Conservation (phyloP, 2,797 vertebrate species). For the Gymnoscopelus braueri region DNA sequence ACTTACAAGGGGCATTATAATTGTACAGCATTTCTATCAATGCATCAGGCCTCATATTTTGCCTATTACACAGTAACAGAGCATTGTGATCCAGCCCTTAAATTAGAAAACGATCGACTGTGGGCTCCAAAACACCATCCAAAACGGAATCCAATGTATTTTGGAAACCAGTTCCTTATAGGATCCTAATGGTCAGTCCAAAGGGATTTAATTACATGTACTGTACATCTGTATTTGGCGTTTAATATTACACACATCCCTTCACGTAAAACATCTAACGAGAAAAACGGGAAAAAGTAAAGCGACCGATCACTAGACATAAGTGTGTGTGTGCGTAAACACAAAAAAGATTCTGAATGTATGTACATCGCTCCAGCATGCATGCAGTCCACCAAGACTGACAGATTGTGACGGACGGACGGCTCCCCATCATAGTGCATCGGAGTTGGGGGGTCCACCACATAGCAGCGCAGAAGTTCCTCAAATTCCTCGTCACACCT, state of each 20-base stretch:
- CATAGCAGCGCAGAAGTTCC: slow-evolving; percentile 2
- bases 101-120: slow-evolving; percentile 29
- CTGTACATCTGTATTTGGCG: slow-evolving; percentile 43
- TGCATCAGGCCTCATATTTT: slow-evolving; percentile 21
- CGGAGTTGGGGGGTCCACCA: slow-evolving; percentile 1
- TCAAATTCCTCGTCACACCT: background rate
- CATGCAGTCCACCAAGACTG: background rate
- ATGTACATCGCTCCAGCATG: slow-evolving; percentile 18
- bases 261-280: slow-evolving; percentile 47
- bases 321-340: slow-evolving; percentile 34
- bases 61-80: slow-evolving; percentile 72
- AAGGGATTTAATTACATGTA: background rate
- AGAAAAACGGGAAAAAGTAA: slow-evolving; percentile 42
- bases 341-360: slow-evolving; percentile 29
- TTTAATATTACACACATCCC: slow-evolving; percentile 47
- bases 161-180: background rate
- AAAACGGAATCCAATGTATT: slow-evolving; percentile 35
- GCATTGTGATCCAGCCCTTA: slow-evolving; percentile 29
- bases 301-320: slow-evolving; percentile 42
- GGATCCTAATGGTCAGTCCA: background rate
- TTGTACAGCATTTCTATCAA: slow-evolving; percentile 23
- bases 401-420: slow-evolving; percentile 2
- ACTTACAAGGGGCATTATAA: slow-evolving; percentile 2
- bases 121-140: slow-evolving; percentile 43
- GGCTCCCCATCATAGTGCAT: slow-evolving; percentile 10